A percentile compares a stretch with the other conserved stretches of the same genome.
Evolutionary conservation across 1,140 invertebrate genomes (phyloP).

Genomic region (Aphelinus certus): DNA sequence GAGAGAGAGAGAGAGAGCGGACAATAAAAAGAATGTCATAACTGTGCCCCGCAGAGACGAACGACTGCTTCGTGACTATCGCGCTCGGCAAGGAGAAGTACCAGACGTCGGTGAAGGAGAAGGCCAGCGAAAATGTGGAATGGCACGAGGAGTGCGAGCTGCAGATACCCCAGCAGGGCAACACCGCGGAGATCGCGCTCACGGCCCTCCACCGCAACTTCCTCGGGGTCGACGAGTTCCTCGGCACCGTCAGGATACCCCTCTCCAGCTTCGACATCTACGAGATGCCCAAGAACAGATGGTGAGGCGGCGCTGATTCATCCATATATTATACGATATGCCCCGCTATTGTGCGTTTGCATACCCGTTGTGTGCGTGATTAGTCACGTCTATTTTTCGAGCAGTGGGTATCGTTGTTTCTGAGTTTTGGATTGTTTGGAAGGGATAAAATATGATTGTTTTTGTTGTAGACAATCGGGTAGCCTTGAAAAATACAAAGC

Average conservation of each 20-base stretch:
- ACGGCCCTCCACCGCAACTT: conserved; percentile 89
- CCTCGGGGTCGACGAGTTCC: conserved; percentile 91
- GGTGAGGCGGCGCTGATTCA: conserved; percentile 64
- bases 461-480: too few relatives aligned
- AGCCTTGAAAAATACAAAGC: too few relatives aligned
- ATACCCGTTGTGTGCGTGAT: too few relatives aligned
- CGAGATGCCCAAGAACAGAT: conserved; percentile 87
- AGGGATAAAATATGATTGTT: too few relatives aligned
- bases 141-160: conserved; percentile 97
- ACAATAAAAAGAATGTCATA: background rate
- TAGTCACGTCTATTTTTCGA: too few relatives aligned
- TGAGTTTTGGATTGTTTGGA: too few relatives aligned
- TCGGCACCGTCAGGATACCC: conserved; percentile 85
- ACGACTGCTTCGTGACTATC: conserved; percentile 96
- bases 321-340: too few relatives aligned
- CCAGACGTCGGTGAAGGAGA: conserved; percentile 94
- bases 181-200: conserved; percentile 85
- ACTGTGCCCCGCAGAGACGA: conserved; percentile 70
- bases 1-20: background rate
- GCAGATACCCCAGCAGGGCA: conserved; percentile 88
- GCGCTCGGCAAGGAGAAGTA: conserved; percentile 94
- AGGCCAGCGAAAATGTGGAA: conserved; percentile 81
- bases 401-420: too few relatives aligned
- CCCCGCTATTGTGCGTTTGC: too few relatives aligned
- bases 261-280: conserved; percentile 89